These are phyloP conservation scores for Pseudachorutes palmiensis DNA, from an alignment of 1,140 invertebrate species.

Conservation along the genomic window DNA sequence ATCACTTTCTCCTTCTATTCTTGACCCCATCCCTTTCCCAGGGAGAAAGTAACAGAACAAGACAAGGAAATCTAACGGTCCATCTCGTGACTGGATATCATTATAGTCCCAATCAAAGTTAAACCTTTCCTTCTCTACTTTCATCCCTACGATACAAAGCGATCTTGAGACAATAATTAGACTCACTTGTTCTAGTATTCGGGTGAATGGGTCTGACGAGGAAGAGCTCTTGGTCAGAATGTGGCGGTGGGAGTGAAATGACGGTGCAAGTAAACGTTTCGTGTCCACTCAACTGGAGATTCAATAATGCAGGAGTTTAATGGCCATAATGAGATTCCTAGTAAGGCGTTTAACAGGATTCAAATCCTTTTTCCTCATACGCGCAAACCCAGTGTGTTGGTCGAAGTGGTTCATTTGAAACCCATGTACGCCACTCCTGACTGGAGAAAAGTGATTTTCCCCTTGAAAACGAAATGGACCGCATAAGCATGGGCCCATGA, in stretches of 20 bases:
- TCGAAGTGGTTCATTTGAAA: neutral
- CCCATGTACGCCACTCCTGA: no score
- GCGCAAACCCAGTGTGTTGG: neutral
- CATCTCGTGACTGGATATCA: neutral
- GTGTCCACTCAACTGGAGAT: neutral
- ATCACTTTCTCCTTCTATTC: neutral
- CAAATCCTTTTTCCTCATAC: neutral
- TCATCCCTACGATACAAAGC: no score
- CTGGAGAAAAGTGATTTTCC: neutral
- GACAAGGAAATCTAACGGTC: neutral
- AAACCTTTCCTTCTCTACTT: no score
- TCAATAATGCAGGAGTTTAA: neutral
- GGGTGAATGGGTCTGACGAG: neutral
- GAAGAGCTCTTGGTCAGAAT: no score
- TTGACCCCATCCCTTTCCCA: neutral
- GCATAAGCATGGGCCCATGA: no score
- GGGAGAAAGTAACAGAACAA: neutral
- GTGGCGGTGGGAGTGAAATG: neutral
- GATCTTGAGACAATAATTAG: no score
- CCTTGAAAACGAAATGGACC: neutral
- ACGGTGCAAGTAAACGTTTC: neutral
- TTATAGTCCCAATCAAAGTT: neutral
- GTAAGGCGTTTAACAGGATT: neutral
- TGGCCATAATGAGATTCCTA: neutral
- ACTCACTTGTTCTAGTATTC: no score